Evolutionary conservation across 1,140 invertebrate genomes (phyloP).

Genomic region (Camponotus vicinus): DNA sequence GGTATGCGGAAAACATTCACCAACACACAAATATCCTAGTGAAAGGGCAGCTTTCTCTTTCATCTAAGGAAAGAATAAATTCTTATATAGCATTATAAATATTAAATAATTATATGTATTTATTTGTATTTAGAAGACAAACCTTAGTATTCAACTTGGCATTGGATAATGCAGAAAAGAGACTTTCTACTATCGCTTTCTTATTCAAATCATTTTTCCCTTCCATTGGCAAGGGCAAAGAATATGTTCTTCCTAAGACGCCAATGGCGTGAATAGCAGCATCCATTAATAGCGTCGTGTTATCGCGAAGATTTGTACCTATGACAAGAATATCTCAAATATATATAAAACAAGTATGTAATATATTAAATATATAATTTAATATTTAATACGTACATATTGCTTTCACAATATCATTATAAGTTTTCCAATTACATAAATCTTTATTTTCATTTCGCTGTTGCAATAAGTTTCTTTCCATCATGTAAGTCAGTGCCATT

Average conservation of each 20-base stretch:
- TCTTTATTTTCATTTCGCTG: constrained; percentile 80
- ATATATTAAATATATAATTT: not conserved
- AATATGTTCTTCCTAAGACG: constrained; percentile 89
- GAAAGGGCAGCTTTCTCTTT: constrained; percentile 91
- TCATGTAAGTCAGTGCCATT: constrained; percentile 89
- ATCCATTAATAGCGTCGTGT: constrained; percentile 87
- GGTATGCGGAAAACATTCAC: constrained; percentile 90
- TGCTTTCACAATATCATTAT: constrained; percentile 86
- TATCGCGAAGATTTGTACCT: constrained; percentile 88
- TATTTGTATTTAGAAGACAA: constrained; percentile 35
- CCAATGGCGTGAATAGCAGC: constrained; percentile 90
- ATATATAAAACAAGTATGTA: not conserved
- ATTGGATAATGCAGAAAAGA: constrained; percentile 89
- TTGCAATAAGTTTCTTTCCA: constrained; percentile 88
- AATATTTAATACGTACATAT: constrained; percentile 85
- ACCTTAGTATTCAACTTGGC: constrained; percentile 89
- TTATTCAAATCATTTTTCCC: constrained; percentile 86
- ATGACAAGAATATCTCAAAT: constrained; percentile 17
- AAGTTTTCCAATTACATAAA: constrained; percentile 86
- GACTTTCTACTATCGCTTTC: constrained; percentile 87
- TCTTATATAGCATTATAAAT: not conserved
- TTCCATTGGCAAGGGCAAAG: constrained; percentile 88
- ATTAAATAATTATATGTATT: constrained; percentile 17
- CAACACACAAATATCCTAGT: constrained; percentile 92
- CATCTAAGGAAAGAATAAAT: constrained; percentile 81